Base-by-base conservation (phyloP, 53 echinoderm and acorn worm species). In the Echinometra lucunter region DNA sequence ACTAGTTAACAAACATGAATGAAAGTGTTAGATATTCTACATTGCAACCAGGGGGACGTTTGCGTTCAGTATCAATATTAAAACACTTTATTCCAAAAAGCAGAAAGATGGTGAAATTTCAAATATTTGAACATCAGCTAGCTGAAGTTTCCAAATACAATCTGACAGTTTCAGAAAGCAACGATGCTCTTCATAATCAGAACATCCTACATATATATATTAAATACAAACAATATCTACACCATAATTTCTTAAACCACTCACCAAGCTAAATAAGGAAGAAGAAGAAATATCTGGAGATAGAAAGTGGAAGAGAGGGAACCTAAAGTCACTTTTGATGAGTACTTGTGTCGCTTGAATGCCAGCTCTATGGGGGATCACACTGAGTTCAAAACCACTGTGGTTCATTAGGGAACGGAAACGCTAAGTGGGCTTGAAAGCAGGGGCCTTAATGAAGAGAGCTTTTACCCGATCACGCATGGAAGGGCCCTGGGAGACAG, bases 391-490 rank as follows among this genome's bases (percentile, higher is more conserved):
- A 91, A 45, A 67, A 58, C 47, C 70, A 69, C 91, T 45, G 91
- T 69, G 45, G 66, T 45, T 91, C 91, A 91, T 91, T 91, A 91
- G 91, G 44, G 66, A 58, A 45, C 91, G 91, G 91, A 91, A 91
- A 91, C 25, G 70, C 32, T 91, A 91, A 91, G 91, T 91, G 67
- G 66, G 91, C 91, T 45, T 91, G 91, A 91, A 91, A 91, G 91
- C 91, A 91, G 4, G 30, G 45, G 8, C 66, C 70, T 27, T 91
- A 91, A 91, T 91, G 91, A 91, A 91, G 67, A 91, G 91, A 45
- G 91, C 91, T 69, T 91, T 91, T 91, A 91, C 66, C 91, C 66
- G 69, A 91, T 45, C 91, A 91, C 91, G 92, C 49, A 47, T 85
- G 19, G 47, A 44, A 49, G 85, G 85, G 49, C 85, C 85, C 85